These are phyloP conservation scores for Papilio aristodemus DNA, from an alignment of 1,140 invertebrate species.

Conservation along the genomic window DNA sequence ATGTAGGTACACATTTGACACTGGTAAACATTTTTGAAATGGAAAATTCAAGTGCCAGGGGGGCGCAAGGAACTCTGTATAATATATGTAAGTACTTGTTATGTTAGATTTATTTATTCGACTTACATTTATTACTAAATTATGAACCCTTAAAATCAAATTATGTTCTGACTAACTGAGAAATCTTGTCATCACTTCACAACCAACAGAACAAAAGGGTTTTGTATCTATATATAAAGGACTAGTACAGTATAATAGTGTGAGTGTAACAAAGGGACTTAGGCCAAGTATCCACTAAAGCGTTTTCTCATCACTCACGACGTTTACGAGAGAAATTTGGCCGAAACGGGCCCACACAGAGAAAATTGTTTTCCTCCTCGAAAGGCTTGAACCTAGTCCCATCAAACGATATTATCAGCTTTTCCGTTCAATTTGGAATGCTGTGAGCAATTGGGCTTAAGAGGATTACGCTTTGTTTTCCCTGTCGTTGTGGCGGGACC, in stretches of 20 bases:
- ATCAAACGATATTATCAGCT: conserved; percentile 53
- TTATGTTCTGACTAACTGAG: too few species aligned
- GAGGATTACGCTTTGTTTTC: conserved; percentile 47
- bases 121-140: neutral
- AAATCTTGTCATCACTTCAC: neutral
- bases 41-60: too few species aligned
- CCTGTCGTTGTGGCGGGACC: conserved; percentile 31
- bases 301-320: conserved; percentile 47
- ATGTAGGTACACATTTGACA: too few species aligned
- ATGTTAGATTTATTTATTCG: too few species aligned
- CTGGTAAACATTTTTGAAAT: too few species aligned
- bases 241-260: conserved; percentile 10
- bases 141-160: neutral
- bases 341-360: conserved; percentile 43
- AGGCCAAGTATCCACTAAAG: conserved; percentile 21
- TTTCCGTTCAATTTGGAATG: conserved; percentile 51
- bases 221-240: neutral
- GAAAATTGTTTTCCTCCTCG: conserved; percentile 60
- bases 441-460: conserved; percentile 52
- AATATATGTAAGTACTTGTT: too few species aligned
- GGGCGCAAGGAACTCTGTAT: too few species aligned
- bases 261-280: conserved; percentile 23
- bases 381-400: conserved; percentile 46
- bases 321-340: conserved; percentile 54
- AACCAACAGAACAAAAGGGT: conserved; percentile 23